Percentiles rank a stretch among this genome's conserved stretches.
These are phyloP conservation scores for Epsilonema sp. DNA, from an alignment of 2,888 invertebrate genomes.

Conservation along the genomic window DNA sequence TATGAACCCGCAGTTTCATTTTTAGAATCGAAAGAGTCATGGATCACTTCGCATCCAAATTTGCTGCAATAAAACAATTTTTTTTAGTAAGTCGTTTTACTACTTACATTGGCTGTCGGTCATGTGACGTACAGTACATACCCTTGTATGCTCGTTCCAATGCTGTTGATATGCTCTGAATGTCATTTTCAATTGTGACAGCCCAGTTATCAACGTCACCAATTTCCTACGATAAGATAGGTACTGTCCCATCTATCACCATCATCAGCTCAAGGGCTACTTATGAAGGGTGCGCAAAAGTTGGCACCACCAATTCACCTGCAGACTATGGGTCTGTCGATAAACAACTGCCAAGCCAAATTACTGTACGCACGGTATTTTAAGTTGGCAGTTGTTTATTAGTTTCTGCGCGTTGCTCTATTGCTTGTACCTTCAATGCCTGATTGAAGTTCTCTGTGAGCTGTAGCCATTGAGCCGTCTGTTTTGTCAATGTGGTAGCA, in stretches of 20 bases:
- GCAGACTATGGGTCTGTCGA: no score
- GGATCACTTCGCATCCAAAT: no score
- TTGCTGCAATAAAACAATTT: no score
- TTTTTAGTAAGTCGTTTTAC: no score
- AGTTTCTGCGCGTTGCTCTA: no score
- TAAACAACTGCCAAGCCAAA: no score
- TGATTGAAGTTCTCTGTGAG: conserved; percentile 43
- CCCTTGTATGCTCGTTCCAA: conserved; percentile 78
- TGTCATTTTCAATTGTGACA: conserved; percentile 80
- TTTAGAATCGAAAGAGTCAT: no score
- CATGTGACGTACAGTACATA: no score
- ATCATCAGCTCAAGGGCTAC: background rate
- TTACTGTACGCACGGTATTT: no score
- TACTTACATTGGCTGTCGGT: no score
- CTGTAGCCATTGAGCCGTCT: conserved; percentile 88
- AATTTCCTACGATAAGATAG: conserved; percentile 52
- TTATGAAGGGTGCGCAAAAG: background rate
- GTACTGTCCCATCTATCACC: background rate
- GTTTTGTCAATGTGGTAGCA: conserved; percentile 80
- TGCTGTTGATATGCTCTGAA: conserved; percentile 71
- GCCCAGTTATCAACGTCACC: conserved; percentile 99
- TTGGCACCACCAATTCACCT: background rate
- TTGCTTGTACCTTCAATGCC: conserved; percentile 38
- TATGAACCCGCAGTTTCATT: no score
- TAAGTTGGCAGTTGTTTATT: no score